These are phyloP conservation scores for Epinephelus coioides DNA, from an alignment of 2,797 vertebrate genomes.

Conservation along the genomic window DNA sequence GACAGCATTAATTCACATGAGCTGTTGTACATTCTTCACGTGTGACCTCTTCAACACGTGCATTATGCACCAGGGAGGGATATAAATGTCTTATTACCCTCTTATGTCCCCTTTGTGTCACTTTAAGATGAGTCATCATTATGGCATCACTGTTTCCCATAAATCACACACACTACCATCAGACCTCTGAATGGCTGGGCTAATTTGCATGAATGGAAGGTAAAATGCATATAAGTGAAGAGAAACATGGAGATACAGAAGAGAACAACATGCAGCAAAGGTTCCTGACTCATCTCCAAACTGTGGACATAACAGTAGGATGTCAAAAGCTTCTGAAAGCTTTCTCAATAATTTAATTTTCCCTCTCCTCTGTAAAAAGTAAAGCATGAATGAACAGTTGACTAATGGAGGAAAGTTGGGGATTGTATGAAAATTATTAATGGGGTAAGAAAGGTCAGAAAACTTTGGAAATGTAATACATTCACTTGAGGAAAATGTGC, in stretches of 20 bases:
- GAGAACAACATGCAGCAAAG: not conserved
- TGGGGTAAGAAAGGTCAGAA: not conserved
- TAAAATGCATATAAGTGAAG: not conserved
- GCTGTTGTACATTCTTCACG: not conserved
- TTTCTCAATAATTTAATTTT: not conserved
- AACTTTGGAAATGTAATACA: too few relatives aligned
- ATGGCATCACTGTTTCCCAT: slow-evolving; percentile 20
- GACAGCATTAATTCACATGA: not conserved
- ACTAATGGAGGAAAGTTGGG: not conserved
- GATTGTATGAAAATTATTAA: not conserved
- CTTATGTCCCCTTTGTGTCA: slow-evolving; percentile 27
- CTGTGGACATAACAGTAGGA: not conserved
- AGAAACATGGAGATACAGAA: not conserved
- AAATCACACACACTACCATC: slow-evolving; percentile 16
- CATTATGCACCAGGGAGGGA: not conserved
- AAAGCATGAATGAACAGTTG: not conserved
- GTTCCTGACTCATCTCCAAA: not conserved
- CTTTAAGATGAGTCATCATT: slow-evolving; percentile 38
- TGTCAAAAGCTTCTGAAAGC: not conserved
- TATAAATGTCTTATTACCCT: slow-evolving; percentile 14
- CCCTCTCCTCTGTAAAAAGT: not conserved
- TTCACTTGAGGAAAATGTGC: too few relatives aligned
- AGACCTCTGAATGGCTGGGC: not conserved
- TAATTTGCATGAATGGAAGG: not conserved
- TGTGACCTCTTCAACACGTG: slow-evolving; percentile 17